Evolutionary conservation across 1,140 invertebrate genomes (phyloP), one percentile per base, ranked within the genome.

Genomic region (Vollenhovia emeryi): DNA sequence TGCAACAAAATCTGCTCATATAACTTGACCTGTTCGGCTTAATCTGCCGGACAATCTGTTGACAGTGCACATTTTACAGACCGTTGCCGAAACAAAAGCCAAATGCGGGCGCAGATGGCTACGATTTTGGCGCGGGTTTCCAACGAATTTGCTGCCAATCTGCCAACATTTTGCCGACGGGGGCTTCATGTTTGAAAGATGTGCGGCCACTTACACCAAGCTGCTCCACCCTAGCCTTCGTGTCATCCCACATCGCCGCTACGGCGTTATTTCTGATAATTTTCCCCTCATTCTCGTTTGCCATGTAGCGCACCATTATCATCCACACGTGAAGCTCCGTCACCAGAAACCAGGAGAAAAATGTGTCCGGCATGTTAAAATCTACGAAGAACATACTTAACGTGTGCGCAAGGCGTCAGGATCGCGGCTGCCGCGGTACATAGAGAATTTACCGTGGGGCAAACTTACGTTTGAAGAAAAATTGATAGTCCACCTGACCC

Each of bases 281-380:
- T 88, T 96, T 93, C 4, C 98, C 98, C 91, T 97, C 95, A 50
- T 96, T 95, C 24, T 95, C 95, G 94, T 98, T 97, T 33, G 96
- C 96, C 97, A 98, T 98, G 7, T 96, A 96, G 59, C 98, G 95
- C 18, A 96, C 95, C 91, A 97, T 94, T 9, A 98, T 87, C 95
- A 98, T 96, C 98, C 98, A 98, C 1, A 98, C 95, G 93, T 98
- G 98, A 21, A 98, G 93, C 93, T 98, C 98, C 2, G 97, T 98
- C 3, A 98, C 94, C 2, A 97, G 92, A 93, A 98, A 98, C 98
- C 98, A 98, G 1, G 98, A 98, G 87, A 96, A 96, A 92, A 98
- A 98, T 45, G 97, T 98, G 88, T 98, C 98, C 27, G 96, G 95
- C 91, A 98, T 93, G 59, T 97, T 94, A 76, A 97, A 96, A 91